Percentiles rank a stretch among this genome's conserved stretches.
phyloP scores from a whole-genome alignment of 2,888 invertebrate species.

The Chloromyia formosa region DNA sequence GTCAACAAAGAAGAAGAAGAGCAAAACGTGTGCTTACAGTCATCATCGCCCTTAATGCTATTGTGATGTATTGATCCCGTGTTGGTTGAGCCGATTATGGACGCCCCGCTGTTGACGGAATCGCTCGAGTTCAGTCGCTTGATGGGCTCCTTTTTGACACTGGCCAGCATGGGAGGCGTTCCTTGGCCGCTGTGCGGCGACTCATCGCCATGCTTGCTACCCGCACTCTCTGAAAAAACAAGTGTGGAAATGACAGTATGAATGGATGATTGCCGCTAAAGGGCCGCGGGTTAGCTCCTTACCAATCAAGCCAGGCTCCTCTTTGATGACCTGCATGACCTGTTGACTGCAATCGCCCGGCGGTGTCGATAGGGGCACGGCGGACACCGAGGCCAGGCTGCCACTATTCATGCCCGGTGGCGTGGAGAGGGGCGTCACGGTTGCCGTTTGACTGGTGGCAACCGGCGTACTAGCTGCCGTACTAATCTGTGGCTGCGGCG shows the following conservation, averaged over 20 bases:
- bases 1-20: not conserved
- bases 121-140: conserved; percentile 48
- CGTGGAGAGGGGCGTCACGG: conserved; percentile 5
- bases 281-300: not conserved
- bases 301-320: conserved; percentile 34
- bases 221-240: conserved; percentile 20
- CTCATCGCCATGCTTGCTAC: conserved; percentile 43
- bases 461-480: not conserved
- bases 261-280: not conserved
- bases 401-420: not conserved
- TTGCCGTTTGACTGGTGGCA: not conserved
- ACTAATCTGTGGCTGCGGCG: conserved; percentile 18
- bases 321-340: too few relatives aligned
- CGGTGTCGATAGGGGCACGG: not conserved
- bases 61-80: conserved; percentile 46
- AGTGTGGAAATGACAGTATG: not conserved
- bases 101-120: conserved; percentile 34
- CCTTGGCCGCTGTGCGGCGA: conserved; percentile 50
- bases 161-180: conserved; percentile 32
- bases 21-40: conserved; percentile 31
- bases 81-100: conserved; percentile 47
- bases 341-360: conserved; percentile 14
- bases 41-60: conserved; percentile 39
- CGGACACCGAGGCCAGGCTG: not conserved
- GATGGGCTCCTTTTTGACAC: conserved; percentile 46